Percentiles rank a stretch among this genome's conserved stretches.
These are phyloP conservation scores for Brachionus koreanus DNA, from an alignment of 1,140 invertebrate genomes.

Conservation along the genomic window DNA sequence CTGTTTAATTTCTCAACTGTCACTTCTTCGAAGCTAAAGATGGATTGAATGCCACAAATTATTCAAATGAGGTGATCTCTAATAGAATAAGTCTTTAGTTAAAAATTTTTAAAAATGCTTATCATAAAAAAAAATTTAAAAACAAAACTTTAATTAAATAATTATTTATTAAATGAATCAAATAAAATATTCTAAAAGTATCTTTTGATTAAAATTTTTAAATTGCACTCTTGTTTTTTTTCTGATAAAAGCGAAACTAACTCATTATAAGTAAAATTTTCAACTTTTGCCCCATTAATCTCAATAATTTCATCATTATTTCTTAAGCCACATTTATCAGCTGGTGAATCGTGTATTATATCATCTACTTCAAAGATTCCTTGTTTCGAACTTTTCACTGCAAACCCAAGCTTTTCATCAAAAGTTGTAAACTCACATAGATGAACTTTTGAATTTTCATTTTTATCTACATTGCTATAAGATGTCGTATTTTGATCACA, in stretches of 20 bases:
- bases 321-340: neutral
- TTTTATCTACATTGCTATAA: neutral
- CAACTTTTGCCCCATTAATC: neutral
- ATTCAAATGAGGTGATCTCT: too few relatives aligned
- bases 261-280: conserved; percentile 3
- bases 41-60: too few relatives aligned
- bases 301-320: conserved; percentile 11
- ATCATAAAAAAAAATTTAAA: too few relatives aligned
- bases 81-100: too few relatives aligned
- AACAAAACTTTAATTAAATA: too few relatives aligned
- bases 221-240: conserved; percentile 2
- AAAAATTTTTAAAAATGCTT: too few relatives aligned
- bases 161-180: too few relatives aligned
- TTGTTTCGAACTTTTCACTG: neutral
- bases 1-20: too few relatives aligned
- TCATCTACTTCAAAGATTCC: conserved; percentile 20
- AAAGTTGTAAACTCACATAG: neutral
- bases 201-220: neutral
- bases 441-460: neutral
- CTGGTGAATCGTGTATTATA: neutral
- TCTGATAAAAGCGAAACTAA: neutral
- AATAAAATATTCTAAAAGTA: neutral
- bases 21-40: too few relatives aligned
- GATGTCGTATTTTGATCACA: neutral
- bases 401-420: conserved; percentile 26